Evolutionary conservation across 53 echinoderm and acorn worm genomes (phyloP).

Genomic region (Holothuria scabra): DNA sequence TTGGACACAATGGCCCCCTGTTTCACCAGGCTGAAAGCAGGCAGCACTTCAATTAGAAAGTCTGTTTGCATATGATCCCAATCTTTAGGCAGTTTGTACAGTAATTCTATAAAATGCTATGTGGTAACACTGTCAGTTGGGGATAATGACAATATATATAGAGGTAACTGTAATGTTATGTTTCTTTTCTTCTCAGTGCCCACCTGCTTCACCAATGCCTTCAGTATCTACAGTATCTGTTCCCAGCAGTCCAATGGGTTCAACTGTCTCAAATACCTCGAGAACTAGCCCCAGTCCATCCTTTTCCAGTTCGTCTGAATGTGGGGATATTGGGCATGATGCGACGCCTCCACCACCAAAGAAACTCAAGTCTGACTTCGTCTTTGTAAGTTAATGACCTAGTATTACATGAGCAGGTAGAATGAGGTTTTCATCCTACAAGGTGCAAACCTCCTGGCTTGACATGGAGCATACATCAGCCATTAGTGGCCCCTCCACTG

Average conservation of each 20-base stretch:
- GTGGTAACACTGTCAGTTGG: no score
- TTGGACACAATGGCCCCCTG: no score
- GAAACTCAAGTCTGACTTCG: constrained; percentile 22
- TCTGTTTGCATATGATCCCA: no score
- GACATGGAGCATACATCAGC: constrained; percentile 2
- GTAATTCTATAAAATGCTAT: no score
- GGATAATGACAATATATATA: not conserved
- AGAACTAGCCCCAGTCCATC: not conserved
- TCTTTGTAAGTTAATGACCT: constrained; percentile 3
- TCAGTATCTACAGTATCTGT: constrained; percentile 10
- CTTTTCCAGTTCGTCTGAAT: not conserved
- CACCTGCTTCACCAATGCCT: constrained; percentile 15
- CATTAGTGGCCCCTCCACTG: not conserved
- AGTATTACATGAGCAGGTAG: not conserved
- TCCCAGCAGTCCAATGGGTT: not conserved
- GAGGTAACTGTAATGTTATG: not conserved
- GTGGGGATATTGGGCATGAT: constrained; percentile 3
- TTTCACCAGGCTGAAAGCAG: no score
- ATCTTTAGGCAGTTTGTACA: no score
- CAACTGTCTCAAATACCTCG: not conserved
- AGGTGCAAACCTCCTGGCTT: not conserved
- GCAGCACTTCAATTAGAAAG: no score
- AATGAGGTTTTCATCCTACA: not conserved
- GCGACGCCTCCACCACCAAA: constrained; percentile 4
- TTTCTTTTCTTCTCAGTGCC: constrained; percentile 10